These are phyloP conservation scores for Neodiprion virginianus DNA, from an alignment of 1,140 invertebrate species.

Conservation along the genomic window DNA sequence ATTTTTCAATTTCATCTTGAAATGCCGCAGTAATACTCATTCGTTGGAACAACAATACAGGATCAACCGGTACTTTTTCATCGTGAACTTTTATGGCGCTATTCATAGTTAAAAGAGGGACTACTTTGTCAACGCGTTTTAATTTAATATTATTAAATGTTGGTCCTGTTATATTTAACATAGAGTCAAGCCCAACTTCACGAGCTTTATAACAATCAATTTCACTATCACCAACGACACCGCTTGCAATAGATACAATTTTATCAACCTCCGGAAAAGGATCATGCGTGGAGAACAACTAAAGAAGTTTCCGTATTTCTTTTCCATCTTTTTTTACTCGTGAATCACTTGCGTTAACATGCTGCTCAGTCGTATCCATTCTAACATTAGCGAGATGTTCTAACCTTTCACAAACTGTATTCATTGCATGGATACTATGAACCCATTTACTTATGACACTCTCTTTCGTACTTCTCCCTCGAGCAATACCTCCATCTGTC, in stretches of 20 bases:
- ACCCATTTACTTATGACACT: conserved; percentile 31
- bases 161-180: neutral
- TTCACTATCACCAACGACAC: conserved; percentile 6
- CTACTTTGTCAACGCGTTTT: conserved; percentile 3
- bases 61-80: conserved; percentile 6
- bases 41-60: conserved; percentile 15
- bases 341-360: neutral
- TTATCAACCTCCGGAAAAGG: conserved; percentile 11
- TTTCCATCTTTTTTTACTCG: neutral
- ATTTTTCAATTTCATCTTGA: conserved; percentile 37
- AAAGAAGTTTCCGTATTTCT: conserved; percentile 3
- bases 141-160: conserved; percentile 11
- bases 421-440: conserved; percentile 31
- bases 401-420: conserved; percentile 29
- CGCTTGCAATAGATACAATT: conserved; percentile 13
- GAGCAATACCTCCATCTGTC: conserved; percentile 35
- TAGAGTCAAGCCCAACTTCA: conserved; percentile 8
- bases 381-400: conserved; percentile 45
- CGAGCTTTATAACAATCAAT: conserved; percentile 21
- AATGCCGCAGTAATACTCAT: conserved; percentile 25
- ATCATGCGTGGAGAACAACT: conserved; percentile 2
- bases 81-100: conserved; percentile 11
- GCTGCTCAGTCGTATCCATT: neutral
- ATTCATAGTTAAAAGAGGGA: conserved; percentile 10
- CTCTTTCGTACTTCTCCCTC: conserved; percentile 35